phyloP scores from a whole-genome alignment of 2,797 vertebrate species.

The Tadarida brasiliensis region DNA sequence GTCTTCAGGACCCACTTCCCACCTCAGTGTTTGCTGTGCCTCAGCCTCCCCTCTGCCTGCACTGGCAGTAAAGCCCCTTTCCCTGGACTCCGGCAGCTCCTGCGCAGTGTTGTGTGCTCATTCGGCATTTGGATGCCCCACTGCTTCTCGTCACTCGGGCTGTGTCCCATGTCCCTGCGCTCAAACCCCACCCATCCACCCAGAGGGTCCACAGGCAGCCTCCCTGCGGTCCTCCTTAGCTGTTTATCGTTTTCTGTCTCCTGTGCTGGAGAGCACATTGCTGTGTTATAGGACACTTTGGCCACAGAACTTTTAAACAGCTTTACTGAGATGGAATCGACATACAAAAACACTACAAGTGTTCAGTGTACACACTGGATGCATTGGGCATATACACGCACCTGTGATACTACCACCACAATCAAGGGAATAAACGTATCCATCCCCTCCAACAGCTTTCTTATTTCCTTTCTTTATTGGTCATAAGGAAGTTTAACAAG shows the following conservation, averaged over 20 bases:
- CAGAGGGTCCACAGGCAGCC: background rate
- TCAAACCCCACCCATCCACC: background rate
- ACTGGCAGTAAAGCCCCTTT: background rate
- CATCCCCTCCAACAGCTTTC: background rate
- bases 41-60: background rate
- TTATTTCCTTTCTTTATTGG: background rate
- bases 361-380: background rate
- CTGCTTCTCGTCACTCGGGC: background rate
- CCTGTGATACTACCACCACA: background rate
- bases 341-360: background rate
- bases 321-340: background rate
- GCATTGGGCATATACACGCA: no score
- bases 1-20: background rate
- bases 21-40: background rate
- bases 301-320: background rate
- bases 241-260: background rate
- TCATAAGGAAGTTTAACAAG: background rate
- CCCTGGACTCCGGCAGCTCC: background rate
- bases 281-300: background rate
- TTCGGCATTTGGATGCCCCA: background rate
- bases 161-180: fast-evolving
- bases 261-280: background rate
- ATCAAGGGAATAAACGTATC: background rate
- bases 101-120: background rate
- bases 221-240: background rate